Evolutionary conservation across 2,113 vertebrate genomes (phyloP).

Genomic region (Nycticebus coucang): DNA sequence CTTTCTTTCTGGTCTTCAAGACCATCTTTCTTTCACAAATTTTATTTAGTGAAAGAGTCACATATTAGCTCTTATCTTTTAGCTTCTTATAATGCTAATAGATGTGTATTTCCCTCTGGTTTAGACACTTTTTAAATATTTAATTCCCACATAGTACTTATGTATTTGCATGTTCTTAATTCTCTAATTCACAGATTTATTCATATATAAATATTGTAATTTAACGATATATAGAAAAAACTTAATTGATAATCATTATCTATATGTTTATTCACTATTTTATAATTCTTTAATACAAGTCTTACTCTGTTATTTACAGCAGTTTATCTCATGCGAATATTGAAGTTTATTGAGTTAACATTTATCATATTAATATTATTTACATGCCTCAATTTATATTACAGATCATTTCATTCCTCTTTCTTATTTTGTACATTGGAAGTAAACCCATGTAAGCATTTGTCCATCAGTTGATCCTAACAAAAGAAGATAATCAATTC

Average conservation of each 20-base stretch:
- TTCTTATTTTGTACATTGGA: slow-evolving; percentile 76
- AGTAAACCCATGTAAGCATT: slow-evolving; percentile 69
- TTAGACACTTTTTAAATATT: background rate
- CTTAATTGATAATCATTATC: background rate
- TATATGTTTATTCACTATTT: slow-evolving; percentile 39
- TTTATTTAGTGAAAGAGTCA: background rate
- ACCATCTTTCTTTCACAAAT: background rate
- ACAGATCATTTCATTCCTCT: slow-evolving; percentile 69
- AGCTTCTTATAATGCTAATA: background rate
- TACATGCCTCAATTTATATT: slow-evolving; percentile 71
- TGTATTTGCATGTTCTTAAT: slow-evolving; percentile 23
- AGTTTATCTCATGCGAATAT: slow-evolving; percentile 25
- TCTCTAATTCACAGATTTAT: background rate
- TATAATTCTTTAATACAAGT: background rate
- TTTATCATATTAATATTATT: slow-evolving; percentile 61
- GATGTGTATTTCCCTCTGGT: background rate
- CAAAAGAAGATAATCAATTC: slow-evolving; percentile 71
- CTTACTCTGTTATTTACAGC: background rate
- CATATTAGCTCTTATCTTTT: background rate
- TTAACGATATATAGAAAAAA: background rate
- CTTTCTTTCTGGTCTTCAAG: background rate
- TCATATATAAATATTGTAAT: background rate
- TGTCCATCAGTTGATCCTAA: slow-evolving; percentile 52
- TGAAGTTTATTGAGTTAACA: slow-evolving; percentile 27
- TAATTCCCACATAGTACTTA: background rate